These are phyloP conservation scores for Gryllus longicercus DNA, from an alignment of 2,888 invertebrate species.

Conservation along the genomic window DNA sequence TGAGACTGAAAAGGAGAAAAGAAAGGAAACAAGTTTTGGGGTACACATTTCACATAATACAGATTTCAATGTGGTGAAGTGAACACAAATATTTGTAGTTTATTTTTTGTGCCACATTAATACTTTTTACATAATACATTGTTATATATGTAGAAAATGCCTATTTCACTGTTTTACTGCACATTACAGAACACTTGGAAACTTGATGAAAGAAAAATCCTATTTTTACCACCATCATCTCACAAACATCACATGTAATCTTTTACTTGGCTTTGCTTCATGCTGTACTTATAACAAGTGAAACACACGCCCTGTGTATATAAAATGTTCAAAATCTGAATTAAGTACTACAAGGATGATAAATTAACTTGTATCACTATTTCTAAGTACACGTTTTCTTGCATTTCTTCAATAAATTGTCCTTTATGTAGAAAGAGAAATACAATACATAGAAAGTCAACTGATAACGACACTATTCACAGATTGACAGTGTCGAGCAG, in stretches of 20 bases:
- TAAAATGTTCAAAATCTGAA: not conserved
- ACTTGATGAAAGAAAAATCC: slow-evolving; percentile 17
- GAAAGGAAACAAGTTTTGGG: no score
- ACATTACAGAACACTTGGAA: slow-evolving; percentile 17
- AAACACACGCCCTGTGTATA: slow-evolving; percentile 10
- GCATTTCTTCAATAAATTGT: not conserved
- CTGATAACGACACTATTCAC: not conserved
- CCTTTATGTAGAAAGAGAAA: slow-evolving; percentile 11
- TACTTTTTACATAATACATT: slow-evolving; percentile 17
- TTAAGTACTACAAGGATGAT: slow-evolving; percentile 17
- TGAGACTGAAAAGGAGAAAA: no score
- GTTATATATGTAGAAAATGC: slow-evolving; percentile 17
- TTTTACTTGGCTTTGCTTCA: not conserved
- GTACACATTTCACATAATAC: not conserved
- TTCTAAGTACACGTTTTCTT: slow-evolving; percentile 6
- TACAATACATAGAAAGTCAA: slow-evolving; percentile 17
- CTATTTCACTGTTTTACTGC: slow-evolving; percentile 17
- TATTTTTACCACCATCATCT: not conserved
- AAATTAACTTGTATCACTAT: not conserved
- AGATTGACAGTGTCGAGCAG: not conserved
- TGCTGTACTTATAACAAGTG: slow-evolving; percentile 1
- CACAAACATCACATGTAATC: slow-evolving; percentile 10
- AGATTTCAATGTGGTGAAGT: slow-evolving; percentile 17
- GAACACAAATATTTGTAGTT: slow-evolving; percentile 17
- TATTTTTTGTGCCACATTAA: slow-evolving; percentile 17